Evolutionary conservation across 2,113 vertebrate genomes (phyloP).

Genomic region (Gila orcuttii): DNA sequence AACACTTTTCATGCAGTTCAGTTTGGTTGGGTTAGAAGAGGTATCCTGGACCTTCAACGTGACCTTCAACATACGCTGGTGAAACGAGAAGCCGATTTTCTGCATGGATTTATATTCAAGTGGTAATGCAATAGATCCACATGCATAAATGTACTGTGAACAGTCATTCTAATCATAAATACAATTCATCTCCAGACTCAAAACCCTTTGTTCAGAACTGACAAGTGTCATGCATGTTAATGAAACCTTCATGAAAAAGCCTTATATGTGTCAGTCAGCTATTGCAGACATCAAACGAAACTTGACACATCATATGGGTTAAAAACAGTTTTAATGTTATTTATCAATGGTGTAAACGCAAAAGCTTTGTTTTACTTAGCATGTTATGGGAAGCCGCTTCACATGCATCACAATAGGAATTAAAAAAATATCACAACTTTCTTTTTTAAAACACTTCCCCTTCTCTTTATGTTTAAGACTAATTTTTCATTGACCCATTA

Average conservation of each 20-base stretch:
- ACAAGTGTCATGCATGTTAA: neutral
- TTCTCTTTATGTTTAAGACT: too few relatives aligned
- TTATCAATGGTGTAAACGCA: neutral
- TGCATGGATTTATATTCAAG: neutral
- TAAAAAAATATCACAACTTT: too few relatives aligned
- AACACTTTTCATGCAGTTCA: neutral
- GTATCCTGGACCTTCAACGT: too few relatives aligned
- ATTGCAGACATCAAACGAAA: neutral
- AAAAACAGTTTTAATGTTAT: neutral
- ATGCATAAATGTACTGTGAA: neutral
- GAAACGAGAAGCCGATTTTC: neutral
- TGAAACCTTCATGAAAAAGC: neutral
- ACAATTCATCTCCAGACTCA: neutral
- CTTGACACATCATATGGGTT: neutral
- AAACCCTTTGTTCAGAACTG: neutral
- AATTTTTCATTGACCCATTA: neutral
- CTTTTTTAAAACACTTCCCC: too few relatives aligned
- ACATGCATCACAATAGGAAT: neutral
- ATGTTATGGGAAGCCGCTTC: too few relatives aligned
- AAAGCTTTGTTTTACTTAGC: neutral
- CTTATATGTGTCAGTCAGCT: too few relatives aligned
- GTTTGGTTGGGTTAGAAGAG: neutral
- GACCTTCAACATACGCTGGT: neutral
- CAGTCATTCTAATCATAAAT: slow-evolving; percentile 10
- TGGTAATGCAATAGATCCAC: neutral